These are phyloP conservation scores for Whitmania pigra DNA, from an alignment of 1,140 invertebrate species.

Conservation along the genomic window DNA sequence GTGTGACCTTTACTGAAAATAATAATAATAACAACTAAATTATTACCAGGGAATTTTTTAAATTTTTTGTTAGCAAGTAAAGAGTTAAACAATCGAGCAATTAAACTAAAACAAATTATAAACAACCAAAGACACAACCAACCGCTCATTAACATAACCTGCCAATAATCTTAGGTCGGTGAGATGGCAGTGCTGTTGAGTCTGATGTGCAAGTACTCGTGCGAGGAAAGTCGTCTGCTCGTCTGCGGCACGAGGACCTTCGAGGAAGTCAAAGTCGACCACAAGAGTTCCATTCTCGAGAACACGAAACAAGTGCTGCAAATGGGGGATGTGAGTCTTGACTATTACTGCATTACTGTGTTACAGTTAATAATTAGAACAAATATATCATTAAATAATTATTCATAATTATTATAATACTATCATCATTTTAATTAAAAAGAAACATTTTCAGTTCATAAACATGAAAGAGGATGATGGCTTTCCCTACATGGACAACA, in stretches of 20 bases:
- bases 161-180: constrained; percentile 32
- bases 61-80: too few species aligned
- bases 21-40: too few species aligned
- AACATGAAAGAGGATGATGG: neutral
- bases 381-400: neutral
- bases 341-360: too few species aligned
- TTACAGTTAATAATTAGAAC: too few species aligned
- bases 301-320: constrained; percentile 34
- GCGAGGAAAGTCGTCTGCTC: constrained; percentile 40
- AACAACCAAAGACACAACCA: too few species aligned
- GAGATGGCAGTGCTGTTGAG: constrained; percentile 40
- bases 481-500: neutral
- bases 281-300: constrained; percentile 38
- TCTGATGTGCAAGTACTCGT: constrained; percentile 44
- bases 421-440: neutral
- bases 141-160: too few species aligned
- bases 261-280: constrained; percentile 29
- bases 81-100: too few species aligned
- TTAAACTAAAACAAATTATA: too few species aligned
- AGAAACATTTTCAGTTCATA: neutral
- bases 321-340: too few species aligned
- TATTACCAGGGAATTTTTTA: too few species aligned
- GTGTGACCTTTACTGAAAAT: too few species aligned
- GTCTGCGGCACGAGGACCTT: constrained; percentile 28
- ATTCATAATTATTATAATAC: neutral